Evolutionary conservation across 2,113 vertebrate genomes (phyloP), one percentile per base, ranked within the genome.

Genomic region (Macquaria australasica): DNA sequence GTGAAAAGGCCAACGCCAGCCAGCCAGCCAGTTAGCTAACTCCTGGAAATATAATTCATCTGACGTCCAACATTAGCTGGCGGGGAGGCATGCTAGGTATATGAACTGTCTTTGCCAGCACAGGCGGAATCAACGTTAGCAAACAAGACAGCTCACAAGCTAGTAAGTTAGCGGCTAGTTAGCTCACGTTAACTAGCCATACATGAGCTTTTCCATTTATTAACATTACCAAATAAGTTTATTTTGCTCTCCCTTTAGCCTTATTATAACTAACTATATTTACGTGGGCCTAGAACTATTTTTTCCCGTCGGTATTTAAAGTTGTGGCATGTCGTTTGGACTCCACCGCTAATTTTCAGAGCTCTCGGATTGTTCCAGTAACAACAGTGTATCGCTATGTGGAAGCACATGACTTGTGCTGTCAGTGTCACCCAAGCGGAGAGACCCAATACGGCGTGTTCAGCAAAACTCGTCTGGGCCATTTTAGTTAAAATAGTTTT

Each of bases 351-450:
- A 25, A 68, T 67, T 56, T 75, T 50, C 41, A 28, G 55, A 43
- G 73, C 79, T 79, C 31, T 63, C 59, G 10, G 77, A 67, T 74
- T 62, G 87, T 79, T 82, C 72, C 73, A 73, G 69, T 34, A 76
- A 67, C 58, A 67, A 66, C 82, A n/a, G 43, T 73, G 78, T 67
- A 55, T 56, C 59, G 73, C 69, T 82, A 73, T 84, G 71, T 77
- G 60, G 51, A 28, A 79, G 81, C 91, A 89, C 90, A 87, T 92
- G 92, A 94, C 90, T 84, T 25, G 75, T 73, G 70, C 89, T 93
- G 88, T 93, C 89, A 90, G 59, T 89, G 90, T 83, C 88, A 85
- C 78, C 72, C 73, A 45, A 67, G n/a, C 20, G 21, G 56, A 43
- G 28, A 31, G 25, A 68, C 8, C 8, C 43, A 56, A 7, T 9